A percentile compares a stretch with the other conserved stretches of the same genome.
These are phyloP conservation scores for Oncopeltus fasciatus DNA, from an alignment of 1,140 invertebrate genomes.

Conservation along the genomic window DNA sequence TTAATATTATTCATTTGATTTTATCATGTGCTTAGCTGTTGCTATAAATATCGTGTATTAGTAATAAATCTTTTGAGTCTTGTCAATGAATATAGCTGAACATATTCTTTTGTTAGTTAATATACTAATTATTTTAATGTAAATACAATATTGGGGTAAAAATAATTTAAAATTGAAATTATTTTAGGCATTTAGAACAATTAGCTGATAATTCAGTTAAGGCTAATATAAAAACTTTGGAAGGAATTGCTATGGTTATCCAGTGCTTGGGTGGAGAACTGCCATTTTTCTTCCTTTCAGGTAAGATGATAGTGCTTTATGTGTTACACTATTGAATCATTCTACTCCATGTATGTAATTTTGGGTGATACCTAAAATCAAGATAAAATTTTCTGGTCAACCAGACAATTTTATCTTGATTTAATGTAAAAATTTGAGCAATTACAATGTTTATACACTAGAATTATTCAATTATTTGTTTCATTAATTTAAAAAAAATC, in stretches of 20 bases:
- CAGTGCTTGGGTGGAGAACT: conserved; percentile 78
- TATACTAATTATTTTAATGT: too few species aligned
- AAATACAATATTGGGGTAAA: too few species aligned
- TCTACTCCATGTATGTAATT: background rate
- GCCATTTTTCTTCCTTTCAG: conserved; percentile 75
- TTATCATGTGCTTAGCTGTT: too few species aligned
- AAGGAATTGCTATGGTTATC: conserved; percentile 61
- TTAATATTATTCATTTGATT: too few species aligned
- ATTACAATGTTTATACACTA: too few species aligned
- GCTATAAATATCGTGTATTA: too few species aligned
- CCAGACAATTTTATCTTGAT: background rate
- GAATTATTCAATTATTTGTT: too few species aligned
- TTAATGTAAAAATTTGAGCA: background rate
- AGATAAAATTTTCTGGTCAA: background rate
- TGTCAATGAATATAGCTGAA: too few species aligned
- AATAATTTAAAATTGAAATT: background rate
- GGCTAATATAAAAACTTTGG: conserved; percentile 57
- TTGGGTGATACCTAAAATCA: background rate
- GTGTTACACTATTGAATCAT: background rate
- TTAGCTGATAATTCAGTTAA: conserved; percentile 38
- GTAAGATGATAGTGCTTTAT: conserved; percentile 26
- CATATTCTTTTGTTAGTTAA: too few species aligned
- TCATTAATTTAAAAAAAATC: too few species aligned
- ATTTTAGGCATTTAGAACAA: conserved; percentile 48
- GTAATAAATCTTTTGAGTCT: too few species aligned